These are phyloP conservation scores for Matsumurasca onukii DNA, from an alignment of 1,140 invertebrate genomes.

Conservation along the genomic window DNA sequence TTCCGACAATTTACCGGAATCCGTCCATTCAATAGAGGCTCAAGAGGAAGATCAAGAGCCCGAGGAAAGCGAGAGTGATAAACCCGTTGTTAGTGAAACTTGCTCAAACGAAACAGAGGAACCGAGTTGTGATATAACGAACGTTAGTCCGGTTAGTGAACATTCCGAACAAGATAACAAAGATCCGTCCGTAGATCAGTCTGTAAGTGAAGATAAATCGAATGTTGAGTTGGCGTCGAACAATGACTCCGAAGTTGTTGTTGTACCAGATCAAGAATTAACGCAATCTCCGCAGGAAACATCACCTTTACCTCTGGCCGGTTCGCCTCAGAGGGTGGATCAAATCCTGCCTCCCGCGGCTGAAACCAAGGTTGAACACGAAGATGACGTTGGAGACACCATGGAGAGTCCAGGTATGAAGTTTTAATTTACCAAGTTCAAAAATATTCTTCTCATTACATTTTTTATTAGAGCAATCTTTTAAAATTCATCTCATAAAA, in stretches of 20 bases:
- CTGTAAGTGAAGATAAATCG: constrained; percentile 21
- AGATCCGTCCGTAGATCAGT: constrained; percentile 26
- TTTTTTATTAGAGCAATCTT: no score
- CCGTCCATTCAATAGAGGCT: constrained; percentile 45
- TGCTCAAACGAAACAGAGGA: constrained; percentile 35
- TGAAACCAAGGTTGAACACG: not conserved
- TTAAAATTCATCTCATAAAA: no score
- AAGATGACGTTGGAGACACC: not conserved
- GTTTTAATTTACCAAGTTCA: no score
- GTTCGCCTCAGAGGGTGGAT: not conserved
- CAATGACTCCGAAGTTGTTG: not conserved
- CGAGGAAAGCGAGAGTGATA: constrained; percentile 28
- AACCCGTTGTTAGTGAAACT: constrained; percentile 32
- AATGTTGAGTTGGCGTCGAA: not conserved
- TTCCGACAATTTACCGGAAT: constrained; percentile 35
- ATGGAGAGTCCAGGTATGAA: constrained; percentile 15
- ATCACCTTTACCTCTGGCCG: not conserved
- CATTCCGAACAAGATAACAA: constrained; percentile 10
- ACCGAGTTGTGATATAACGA: constrained; percentile 24
- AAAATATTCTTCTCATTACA: no score
- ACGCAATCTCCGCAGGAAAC: not conserved
- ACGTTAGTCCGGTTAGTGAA: constrained; percentile 10
- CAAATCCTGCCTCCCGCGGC: not conserved
- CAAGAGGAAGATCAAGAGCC: constrained; percentile 41
- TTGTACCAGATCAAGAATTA: not conserved